Conservation (phyloP, 1,140 invertebrate genomes). For the Tetramorium simillimum region DNA sequence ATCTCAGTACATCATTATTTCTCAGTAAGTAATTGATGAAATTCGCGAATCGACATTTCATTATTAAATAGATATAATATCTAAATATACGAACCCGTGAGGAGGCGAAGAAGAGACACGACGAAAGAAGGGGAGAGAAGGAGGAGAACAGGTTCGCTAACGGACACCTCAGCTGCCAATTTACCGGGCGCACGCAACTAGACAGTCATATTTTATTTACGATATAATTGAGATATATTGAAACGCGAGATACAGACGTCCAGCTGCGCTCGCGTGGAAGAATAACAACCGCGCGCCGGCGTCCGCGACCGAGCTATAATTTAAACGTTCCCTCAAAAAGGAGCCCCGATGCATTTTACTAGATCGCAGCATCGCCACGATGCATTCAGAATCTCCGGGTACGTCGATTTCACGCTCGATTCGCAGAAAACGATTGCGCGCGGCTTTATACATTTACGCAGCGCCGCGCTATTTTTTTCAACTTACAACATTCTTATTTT, state of each 20-base stretch:
- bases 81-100: slow-evolving; percentile 26
- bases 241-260: slow-evolving; percentile 80
- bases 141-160: slow-evolving; percentile 77
- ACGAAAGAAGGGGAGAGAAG: slow-evolving; percentile 47
- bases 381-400: slow-evolving; percentile 26
- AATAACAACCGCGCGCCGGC: slow-evolving; percentile 53
- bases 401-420: slow-evolving; percentile 46
- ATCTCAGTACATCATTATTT: background rate
- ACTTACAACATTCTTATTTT: slow-evolving; percentile 50
- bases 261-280: slow-evolving; percentile 73
- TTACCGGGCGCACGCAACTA: slow-evolving; percentile 80
- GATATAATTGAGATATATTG: slow-evolving; percentile 84
- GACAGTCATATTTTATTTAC: slow-evolving; percentile 82
- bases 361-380: slow-evolving; percentile 43
- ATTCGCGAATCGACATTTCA: slow-evolving; percentile 11
- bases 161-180: slow-evolving; percentile 79
- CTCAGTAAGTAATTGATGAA: background rate
- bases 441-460: slow-evolving; percentile 21
- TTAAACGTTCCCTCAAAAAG: slow-evolving; percentile 71
- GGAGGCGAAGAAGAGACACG: slow-evolving; percentile 3
- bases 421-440: slow-evolving; percentile 26
- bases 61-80: slow-evolving; percentile 24
- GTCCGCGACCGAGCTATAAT: slow-evolving; percentile 66
- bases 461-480: slow-evolving; percentile 22
- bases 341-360: slow-evolving; percentile 71